Conservation (phyloP, 1,140 invertebrate species). For the Lordiphosa clarofinis region DNA sequence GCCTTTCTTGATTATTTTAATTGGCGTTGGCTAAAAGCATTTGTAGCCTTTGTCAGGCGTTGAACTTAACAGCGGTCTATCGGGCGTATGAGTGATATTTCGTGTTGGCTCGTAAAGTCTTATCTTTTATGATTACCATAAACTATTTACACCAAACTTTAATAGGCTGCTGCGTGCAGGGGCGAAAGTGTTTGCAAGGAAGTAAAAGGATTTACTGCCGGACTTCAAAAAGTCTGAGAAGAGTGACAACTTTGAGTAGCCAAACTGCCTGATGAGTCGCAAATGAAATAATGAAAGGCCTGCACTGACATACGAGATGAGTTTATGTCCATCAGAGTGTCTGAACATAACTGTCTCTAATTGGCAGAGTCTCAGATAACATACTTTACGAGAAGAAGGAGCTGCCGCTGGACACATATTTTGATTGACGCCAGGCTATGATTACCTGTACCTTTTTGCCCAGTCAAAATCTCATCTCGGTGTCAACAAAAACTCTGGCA, state of each 20-base stretch:
- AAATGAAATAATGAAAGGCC: too few species aligned
- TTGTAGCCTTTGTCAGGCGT: slow-evolving; percentile 21
- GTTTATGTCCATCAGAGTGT: not conserved
- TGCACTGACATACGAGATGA: too few species aligned
- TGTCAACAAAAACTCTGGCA: slow-evolving; percentile 11
- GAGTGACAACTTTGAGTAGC: slow-evolving; percentile 31
- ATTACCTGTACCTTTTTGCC: slow-evolving; percentile 22
- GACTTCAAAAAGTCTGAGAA: slow-evolving; percentile 29
- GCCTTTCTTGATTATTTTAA: slow-evolving; percentile 48
- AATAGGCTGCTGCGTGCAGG: slow-evolving; percentile 49
- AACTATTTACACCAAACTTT: slow-evolving; percentile 72
- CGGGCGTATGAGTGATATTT: slow-evolving; percentile 72
- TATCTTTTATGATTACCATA: slow-evolving; percentile 70
- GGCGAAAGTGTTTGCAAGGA: slow-evolving; percentile 38
- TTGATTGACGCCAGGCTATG: slow-evolving; percentile 48
- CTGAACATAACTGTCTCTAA: slow-evolving; percentile 24
- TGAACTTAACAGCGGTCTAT: slow-evolving; percentile 22
- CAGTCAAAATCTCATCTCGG: slow-evolving; percentile 27
- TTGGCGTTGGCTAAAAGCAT: slow-evolving; percentile 39
- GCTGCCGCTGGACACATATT: not conserved
- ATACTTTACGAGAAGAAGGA: not conserved
- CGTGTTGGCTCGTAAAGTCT: slow-evolving; percentile 52
- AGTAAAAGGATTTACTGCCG: slow-evolving; percentile 52
- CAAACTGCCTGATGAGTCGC: slow-evolving; percentile 2
- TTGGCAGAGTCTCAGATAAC: slow-evolving; percentile 24